A percentile compares a stretch with the other conserved stretches of the same genome.
phyloP scores from a whole-genome alignment of 2,113 vertebrate genomes.

The Petrocephalus microphthalmus region DNA sequence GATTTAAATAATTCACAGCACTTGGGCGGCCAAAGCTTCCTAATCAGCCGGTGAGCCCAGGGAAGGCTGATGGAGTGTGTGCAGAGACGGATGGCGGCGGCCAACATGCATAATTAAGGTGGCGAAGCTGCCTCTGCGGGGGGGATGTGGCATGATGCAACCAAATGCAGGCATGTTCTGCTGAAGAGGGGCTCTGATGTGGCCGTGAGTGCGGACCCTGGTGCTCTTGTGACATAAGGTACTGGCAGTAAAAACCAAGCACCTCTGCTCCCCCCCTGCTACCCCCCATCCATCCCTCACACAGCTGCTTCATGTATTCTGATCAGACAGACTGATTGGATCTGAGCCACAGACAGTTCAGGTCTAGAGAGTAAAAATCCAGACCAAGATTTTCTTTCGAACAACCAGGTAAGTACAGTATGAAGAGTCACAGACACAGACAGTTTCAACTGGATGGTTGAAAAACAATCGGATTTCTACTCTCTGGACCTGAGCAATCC shows the following conservation, averaged over 20 bases:
- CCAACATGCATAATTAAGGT: constrained; percentile 73
- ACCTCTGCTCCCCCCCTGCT: background rate
- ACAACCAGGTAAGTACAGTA: background rate
- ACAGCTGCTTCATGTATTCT: too few species aligned
- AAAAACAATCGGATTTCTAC: background rate
- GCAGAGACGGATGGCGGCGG: constrained; percentile 43
- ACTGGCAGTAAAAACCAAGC: background rate
- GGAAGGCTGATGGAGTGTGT: constrained; percentile 55
- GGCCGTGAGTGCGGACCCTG: background rate
- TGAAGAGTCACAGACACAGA: background rate
- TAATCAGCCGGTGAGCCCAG: constrained; percentile 66
- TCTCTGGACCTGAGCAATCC: background rate
- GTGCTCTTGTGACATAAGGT: background rate
- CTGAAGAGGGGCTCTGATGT: background rate
- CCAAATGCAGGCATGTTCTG: background rate
- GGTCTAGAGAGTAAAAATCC: background rate
- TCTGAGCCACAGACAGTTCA: background rate
- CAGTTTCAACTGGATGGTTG: background rate
- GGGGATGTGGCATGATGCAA: constrained; percentile 40
- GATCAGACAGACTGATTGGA: background rate
- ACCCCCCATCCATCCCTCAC: too few species aligned
- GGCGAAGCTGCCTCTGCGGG: constrained; percentile 45
- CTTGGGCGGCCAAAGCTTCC: constrained; percentile 66
- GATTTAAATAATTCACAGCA: constrained; percentile 82
- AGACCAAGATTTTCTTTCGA: background rate